A percentile compares a stretch with the other conserved stretches of the same genome.
phyloP scores from a whole-genome alignment of 2,113 vertebrate genomes.

The Nyctereutes procyonoides region DNA sequence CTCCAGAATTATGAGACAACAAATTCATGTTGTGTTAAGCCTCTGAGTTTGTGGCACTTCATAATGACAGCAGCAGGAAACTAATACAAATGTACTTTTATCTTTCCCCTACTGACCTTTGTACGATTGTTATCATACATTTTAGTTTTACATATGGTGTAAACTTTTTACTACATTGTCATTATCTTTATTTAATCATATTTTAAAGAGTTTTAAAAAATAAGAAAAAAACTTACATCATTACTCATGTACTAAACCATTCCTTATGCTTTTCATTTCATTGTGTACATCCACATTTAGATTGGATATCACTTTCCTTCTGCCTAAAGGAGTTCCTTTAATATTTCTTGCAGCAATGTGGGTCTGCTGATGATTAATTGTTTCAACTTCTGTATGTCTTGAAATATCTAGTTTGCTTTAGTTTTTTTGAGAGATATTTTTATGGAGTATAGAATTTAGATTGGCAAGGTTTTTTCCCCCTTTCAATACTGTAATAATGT shows the following conservation, averaged over 20 bases:
- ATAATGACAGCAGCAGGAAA: background rate
- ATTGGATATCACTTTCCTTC: background rate
- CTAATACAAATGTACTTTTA: background rate
- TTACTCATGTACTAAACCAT: background rate
- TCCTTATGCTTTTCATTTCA: background rate
- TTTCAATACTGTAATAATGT: background rate
- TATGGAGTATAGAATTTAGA: background rate
- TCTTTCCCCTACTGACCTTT: background rate
- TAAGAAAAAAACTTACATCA: background rate
- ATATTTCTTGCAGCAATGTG: background rate
- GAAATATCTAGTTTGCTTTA: conserved; percentile 14
- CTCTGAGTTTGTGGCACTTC: background rate
- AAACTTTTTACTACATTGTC: background rate
- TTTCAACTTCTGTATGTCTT: conserved; percentile 31
- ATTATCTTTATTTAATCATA: background rate
- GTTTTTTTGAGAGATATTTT: background rate
- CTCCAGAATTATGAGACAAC: background rate
- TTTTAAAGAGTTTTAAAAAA: background rate
- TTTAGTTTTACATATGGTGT: background rate
- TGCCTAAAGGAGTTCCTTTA: background rate
- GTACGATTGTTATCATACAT: background rate
- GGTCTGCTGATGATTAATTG: background rate
- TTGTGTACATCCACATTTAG: background rate
- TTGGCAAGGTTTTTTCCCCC: background rate
- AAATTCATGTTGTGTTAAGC: background rate